These are phyloP conservation scores for Pyrochroa serraticornis DNA, from an alignment of 2,888 invertebrate genomes.

Conservation along the genomic window DNA sequence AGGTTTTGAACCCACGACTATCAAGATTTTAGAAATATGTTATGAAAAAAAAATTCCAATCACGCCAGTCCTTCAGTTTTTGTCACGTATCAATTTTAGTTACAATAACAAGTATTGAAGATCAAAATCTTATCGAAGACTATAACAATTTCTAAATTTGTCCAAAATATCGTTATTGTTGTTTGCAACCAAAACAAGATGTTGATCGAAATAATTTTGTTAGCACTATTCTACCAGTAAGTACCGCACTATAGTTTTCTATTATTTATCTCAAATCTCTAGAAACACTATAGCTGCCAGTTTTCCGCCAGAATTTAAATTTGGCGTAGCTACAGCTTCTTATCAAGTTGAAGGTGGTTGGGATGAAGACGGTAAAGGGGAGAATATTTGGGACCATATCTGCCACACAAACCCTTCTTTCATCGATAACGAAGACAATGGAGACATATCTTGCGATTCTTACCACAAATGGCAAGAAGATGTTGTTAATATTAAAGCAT, in stretches of 20 bases:
- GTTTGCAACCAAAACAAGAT: not conserved
- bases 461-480: constrained; percentile 69
- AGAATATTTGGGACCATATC: constrained; percentile 27
- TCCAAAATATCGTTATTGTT: not conserved
- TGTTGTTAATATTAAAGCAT: constrained; percentile 60
- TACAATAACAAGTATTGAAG: not conserved
- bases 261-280: not conserved
- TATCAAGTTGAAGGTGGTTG: constrained; percentile 36
- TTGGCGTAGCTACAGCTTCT: constrained; percentile 33
- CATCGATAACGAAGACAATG: constrained; percentile 64
- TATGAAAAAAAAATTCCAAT: no score
- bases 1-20: no score
- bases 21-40: no score
- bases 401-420: constrained; percentile 43
- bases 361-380: constrained; percentile 28
- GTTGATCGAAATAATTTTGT: not conserved
- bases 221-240: not conserved
- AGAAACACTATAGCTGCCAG: not conserved
- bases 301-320: constrained; percentile 30
- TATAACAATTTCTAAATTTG: not conserved
- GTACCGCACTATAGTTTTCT: not conserved
- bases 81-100: no score
- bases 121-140: not conserved
- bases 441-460: constrained; percentile 68
- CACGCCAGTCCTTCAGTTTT: no score